Base-by-base conservation (phyloP, 2,113 vertebrate genomes). In the human region DNA sequence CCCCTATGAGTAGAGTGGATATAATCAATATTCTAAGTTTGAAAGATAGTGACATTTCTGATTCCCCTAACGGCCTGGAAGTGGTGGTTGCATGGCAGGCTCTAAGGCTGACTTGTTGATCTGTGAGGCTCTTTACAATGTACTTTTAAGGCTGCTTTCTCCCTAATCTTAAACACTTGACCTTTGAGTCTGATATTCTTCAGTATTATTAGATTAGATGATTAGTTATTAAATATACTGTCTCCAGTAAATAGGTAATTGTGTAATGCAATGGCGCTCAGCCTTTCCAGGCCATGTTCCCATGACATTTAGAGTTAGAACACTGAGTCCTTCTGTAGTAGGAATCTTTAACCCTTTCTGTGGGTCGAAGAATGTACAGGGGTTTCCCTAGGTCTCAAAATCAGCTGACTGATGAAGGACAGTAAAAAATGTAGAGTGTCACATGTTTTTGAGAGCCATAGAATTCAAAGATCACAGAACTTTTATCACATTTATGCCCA, bases 171-270 rank as follows among this genome's bases (percentile, higher is more conserved):
- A 98, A 98, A 98, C 97, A 98, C 68, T 99, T 98, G 98, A 98
- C 98, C 98, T 99, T 98, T 99, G 96, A 98, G 98, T 98, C 98
- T 98, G 98, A 98, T 98, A 97, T 87, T 98, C 80, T 98, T 98
- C 98, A 94, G 97, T 96, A 95, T 97, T 98, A 98, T 98, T 98
- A 98, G 94, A 96, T 96, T 98, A 98, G 92, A 97, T 98, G 98
- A 98, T 98, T 98, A 98, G 98, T 98, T 98, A 98, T 98, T 98
- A 98, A 98, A 98, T 98, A 98, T 96, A 98, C 89, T 97, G 94
- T 98, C 98, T 98, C 94, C 48, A 97, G 98, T 98, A 98, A 99
- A 98, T 96, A 98, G 97, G 90, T 98, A 98, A 98, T 97, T 96
- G 91, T 94, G 96, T 97, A 98, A 98, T 75, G 92, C 25, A 64